Base-by-base conservation (phyloP, 2,888 invertebrate genomes). In the Muschampia plurimacula region DNA sequence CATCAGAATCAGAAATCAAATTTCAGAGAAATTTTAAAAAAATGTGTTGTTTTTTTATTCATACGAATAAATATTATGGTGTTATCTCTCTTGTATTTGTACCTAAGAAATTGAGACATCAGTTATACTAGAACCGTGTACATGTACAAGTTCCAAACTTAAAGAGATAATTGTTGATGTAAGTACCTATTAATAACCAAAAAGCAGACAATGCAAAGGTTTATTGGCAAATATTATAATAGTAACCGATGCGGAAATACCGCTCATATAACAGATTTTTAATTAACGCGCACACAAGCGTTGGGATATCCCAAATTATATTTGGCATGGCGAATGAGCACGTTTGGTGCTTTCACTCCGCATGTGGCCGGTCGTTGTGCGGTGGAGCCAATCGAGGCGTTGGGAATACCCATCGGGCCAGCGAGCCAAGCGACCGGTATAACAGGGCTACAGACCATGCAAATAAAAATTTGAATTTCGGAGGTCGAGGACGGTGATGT, bases 391-490 rank as follows among this genome's bases (percentile, higher is more conserved):
- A 82, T 78, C 80, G 79, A 77, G 80, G 81, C 74, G 75, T 74
- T 85, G 91, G 92, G 85, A 90, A 87, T 89, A 89, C 89, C 91
- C 90, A 89, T 65, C 75, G 69, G 71, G 69, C 68, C 76, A 67
- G 60, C 74, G 77, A 78, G 79, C 77, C 79, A 80, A 46, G 74
- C 69, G 67, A 67, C 59, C 59, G 71, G 49, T 60, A 49, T n/a
- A 13, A 59, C 66, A 66, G 66, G 62, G 69, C 59, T 49, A 10
- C 39, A 28, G 39, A 39, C 15, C 13, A 32, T 10, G 4, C 32
- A 63, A 8, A 55, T 28, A 36, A 65, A 22, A 55, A 70, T 64
- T 70, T 46, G 70, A 55, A 44, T 41, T 15, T 32, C 57, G 7
- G 32, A 60, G 60, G 46, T 49, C 60, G 49, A 59, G 22, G 46